These are phyloP conservation scores for Spisula solida DNA, from an alignment of 2,888 invertebrate genomes.

Conservation along the genomic window DNA sequence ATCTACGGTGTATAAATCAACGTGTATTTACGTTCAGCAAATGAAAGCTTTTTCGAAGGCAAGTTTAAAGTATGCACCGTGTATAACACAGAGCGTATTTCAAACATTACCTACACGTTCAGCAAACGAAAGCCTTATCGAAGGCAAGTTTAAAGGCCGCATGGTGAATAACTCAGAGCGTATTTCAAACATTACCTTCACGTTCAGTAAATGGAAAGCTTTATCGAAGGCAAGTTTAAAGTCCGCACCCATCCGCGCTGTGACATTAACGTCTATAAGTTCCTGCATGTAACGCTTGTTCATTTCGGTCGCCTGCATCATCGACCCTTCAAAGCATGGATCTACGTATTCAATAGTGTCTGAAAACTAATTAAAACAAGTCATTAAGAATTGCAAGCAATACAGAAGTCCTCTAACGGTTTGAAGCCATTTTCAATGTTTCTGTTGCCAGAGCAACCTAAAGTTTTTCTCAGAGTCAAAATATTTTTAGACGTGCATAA, in stretches of 20 bases:
- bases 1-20: too few species aligned
- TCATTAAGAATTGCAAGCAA: too few species aligned
- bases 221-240: constrained; percentile 93
- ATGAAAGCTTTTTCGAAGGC: constrained; percentile 95
- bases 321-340: constrained; percentile 94
- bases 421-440: too few species aligned
- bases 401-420: too few species aligned
- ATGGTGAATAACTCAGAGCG: too few species aligned
- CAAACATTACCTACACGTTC: constrained; percentile 56
- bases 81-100: too few species aligned
- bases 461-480: too few species aligned
- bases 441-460: too few species aligned
- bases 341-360: constrained; percentile 92
- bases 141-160: constrained; percentile 95
- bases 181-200: constrained; percentile 43
- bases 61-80: constrained; percentile 92
- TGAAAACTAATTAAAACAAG: constrained; percentile 89
- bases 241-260: constrained; percentile 94
- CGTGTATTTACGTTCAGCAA: constrained; percentile 90
- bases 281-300: constrained; percentile 86
- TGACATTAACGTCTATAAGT: constrained; percentile 88
- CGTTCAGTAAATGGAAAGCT: constrained; percentile 93
- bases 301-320: constrained; percentile 93
- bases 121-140: constrained; percentile 94
- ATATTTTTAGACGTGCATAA: too few species aligned